Conservation (phyloP, 2,888 invertebrate species). For the Sicus ferrugineus region DNA sequence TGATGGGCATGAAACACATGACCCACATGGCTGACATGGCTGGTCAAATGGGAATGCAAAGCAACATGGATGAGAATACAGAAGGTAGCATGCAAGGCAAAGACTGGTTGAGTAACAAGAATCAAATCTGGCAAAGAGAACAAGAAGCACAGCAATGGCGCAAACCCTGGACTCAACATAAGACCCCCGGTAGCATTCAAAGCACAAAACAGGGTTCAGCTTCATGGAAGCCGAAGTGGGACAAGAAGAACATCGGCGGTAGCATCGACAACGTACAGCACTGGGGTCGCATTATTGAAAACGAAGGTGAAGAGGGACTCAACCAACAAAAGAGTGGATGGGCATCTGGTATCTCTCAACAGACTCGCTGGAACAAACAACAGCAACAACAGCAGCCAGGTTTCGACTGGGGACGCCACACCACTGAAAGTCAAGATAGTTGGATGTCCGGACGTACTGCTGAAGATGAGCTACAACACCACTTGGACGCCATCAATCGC, state of each 20-base stretch:
- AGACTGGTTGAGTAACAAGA: no score
- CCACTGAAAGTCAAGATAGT: constrained; percentile 1
- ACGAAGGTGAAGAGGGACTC: neutral
- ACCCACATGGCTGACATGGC: neutral
- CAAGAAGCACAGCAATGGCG: no score
- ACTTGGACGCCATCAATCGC: neutral
- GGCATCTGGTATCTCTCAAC: neutral
- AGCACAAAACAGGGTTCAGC: neutral
- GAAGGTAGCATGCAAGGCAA: no score
- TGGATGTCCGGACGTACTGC: constrained; percentile 7
- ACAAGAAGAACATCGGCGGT: no score
- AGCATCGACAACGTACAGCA: neutral
- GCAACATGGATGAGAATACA: neutral
- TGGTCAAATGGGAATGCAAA: neutral
- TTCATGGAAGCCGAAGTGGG: neutral
- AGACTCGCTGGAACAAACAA: neutral
- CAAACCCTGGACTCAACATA: no score
- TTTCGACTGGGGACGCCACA: neutral
- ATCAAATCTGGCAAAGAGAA: no score
- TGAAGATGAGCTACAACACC: constrained; percentile 4
- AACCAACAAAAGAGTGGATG: neutral
- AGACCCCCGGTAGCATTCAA: neutral
- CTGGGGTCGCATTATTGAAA: constrained; percentile 5
- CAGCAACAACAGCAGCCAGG: neutral
- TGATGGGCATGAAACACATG: neutral